A percentile compares a stretch with the other conserved stretches of the same genome.
These are phyloP conservation scores for Eubasilissa splendida DNA, from an alignment of 2,888 invertebrate genomes.

Conservation along the genomic window DNA sequence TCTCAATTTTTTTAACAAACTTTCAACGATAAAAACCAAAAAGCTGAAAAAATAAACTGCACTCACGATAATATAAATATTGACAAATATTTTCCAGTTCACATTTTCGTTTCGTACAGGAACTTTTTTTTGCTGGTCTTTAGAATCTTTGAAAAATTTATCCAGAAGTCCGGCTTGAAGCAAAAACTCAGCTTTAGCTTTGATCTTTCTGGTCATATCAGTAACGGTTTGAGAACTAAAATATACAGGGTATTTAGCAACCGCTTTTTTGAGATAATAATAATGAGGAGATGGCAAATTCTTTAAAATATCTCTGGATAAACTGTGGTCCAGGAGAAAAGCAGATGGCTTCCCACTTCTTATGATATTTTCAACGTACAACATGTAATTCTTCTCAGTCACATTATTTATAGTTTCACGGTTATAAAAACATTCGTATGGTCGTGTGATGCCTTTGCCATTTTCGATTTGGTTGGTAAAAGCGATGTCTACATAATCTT, in stretches of 20 bases:
- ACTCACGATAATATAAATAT: slow-evolving; percentile 6
- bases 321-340: not conserved
- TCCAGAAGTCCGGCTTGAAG: not conserved
- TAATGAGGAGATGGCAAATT: not conserved
- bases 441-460: not conserved
- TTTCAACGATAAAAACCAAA: slow-evolving; percentile 15
- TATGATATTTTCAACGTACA: not conserved
- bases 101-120: not conserved
- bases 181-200: not conserved
- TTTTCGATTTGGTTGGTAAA: not conserved
- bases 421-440: not conserved
- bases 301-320: not conserved
- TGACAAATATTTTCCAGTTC: not conserved
- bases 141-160: not conserved
- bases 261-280: not conserved
- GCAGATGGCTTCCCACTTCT: not conserved
- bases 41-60: not conserved
- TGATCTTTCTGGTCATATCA: not conserved
- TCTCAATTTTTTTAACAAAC: not conserved
- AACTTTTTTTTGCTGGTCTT: not conserved
- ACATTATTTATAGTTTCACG: not conserved
- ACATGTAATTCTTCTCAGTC: not conserved
- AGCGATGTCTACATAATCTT: not conserved
- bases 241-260: not conserved
- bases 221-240: not conserved